Base-by-base conservation (phyloP, 2,797 vertebrate genomes). In the Acanthiza pusilla region DNA sequence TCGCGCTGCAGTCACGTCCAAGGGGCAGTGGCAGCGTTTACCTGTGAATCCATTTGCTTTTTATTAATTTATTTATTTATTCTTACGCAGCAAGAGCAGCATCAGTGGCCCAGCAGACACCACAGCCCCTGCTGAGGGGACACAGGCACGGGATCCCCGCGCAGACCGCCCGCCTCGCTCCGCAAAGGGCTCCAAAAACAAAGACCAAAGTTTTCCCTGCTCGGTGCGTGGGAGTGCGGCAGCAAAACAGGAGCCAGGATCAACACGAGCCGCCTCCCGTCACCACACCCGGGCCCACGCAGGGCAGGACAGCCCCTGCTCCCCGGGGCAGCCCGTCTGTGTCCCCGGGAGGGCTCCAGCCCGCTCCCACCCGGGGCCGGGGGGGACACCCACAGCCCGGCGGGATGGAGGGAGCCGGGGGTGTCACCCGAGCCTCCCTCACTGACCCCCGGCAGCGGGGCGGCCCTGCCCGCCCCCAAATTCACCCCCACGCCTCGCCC, bases 281-380 rank as follows among this genome's bases (percentile, higher is more conserved):
- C 90, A 77, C 83, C 86, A 55, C 91, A 72, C 78, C 96, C 92
- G 75, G 34, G 43, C 90, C 88, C 84, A 88, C 89, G 68, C 93
- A 55, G 76, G 61, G 71, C 75, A 84, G 26, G 43, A 54, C 23
- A 62, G 1, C 54, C 45, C 23, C 26, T 0, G 55, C 27, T 14
- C 13, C 32, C 45, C 2, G 29, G 40, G 71, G 21, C 71, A 32
- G 30, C 10, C 48, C 13, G 36, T 1, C 65, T 0, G 84, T 0
- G 43, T 55, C 21, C 38, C 36, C 34, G 34, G 61, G 15, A 13
- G 22, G 8, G 20, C 62, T 5, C 23, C 65, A 38, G 65, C 84
- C 48, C 57, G 42, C 47, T 40, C 13, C 54, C 70, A 1, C n/a
- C 17, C 9, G 11, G 45, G 29, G 2, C 18, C 5, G 18, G 73